phyloP scores from a whole-genome alignment of 2,113 vertebrate genomes.

The Aspiorhynchus laticeps region DNA sequence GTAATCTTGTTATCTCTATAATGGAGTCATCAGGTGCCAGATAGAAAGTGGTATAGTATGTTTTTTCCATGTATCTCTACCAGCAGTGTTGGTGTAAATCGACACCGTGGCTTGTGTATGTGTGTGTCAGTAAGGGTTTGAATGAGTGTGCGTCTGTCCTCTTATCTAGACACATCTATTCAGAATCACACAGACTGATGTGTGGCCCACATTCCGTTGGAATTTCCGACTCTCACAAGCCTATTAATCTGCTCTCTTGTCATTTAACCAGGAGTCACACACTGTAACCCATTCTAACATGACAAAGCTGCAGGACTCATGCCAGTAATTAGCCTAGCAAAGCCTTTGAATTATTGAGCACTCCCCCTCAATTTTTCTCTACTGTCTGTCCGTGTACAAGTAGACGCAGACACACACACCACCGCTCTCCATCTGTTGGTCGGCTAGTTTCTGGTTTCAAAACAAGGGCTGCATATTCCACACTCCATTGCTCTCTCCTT shows the following conservation, averaged over 20 bases:
- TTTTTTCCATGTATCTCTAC: slow-evolving; percentile 18
- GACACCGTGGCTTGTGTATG: not conserved
- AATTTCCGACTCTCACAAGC: slow-evolving; percentile 31
- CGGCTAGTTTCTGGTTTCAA: slow-evolving; percentile 27
- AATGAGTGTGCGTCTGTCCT: not conserved
- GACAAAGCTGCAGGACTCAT: slow-evolving; percentile 64
- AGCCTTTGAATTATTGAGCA: slow-evolving; percentile 76
- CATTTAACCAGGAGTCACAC: slow-evolving; percentile 70
- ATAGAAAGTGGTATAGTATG: slow-evolving; percentile 7
- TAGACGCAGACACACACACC: slow-evolving; percentile 16
- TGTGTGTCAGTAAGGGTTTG: slow-evolving; percentile 12
- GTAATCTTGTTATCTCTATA: slow-evolving; percentile 31
- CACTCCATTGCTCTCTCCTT: slow-evolving; percentile 13
- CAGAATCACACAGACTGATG: not conserved
- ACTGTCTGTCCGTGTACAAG: slow-evolving; percentile 52
- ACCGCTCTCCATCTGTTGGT: slow-evolving; percentile 20
- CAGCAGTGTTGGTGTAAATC: slow-evolving; percentile 33
- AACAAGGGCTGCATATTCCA: not conserved
- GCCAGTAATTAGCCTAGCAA: slow-evolving; percentile 70
- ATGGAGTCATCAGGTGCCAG: not conserved
- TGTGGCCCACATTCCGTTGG: slow-evolving; percentile 8
- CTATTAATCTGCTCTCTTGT: slow-evolving; percentile 48
- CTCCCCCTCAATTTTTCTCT: slow-evolving; percentile 41
- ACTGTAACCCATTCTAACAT: slow-evolving; percentile 60
- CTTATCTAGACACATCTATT: slow-evolving; percentile 35